Percentiles rank a stretch among this genome's conserved stretches.
Conservation (phyloP, 2,888 invertebrate genomes). For the Cenopis cana region DNA sequence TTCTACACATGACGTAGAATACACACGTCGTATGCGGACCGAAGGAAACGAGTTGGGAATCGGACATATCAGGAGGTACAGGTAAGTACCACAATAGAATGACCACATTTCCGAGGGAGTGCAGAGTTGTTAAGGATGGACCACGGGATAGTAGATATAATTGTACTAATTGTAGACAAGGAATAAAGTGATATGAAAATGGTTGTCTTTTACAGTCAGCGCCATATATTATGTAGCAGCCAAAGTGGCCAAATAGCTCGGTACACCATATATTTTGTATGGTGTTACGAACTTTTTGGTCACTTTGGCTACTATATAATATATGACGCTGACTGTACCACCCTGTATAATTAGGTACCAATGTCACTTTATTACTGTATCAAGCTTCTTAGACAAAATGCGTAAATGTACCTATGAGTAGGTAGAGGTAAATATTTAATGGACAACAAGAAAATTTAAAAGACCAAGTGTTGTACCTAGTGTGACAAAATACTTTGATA, state of each 20-base stretch:
- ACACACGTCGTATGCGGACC: too few species aligned
- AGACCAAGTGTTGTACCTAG: slow-evolving; percentile 15
- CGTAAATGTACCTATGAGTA: slow-evolving; percentile 1
- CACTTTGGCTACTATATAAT: too few species aligned
- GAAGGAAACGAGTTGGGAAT: too few species aligned
- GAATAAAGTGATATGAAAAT: slow-evolving; percentile 14
- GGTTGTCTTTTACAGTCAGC: background rate
- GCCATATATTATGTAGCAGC: too few species aligned
- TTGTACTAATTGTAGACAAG: background rate
- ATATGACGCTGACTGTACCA: too few species aligned
- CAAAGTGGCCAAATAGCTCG: too few species aligned
- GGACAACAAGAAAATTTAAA: slow-evolving; percentile 22
- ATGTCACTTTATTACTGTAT: slow-evolving; percentile 16
- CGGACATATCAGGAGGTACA: slow-evolving; percentile 1
- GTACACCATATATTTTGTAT: too few species aligned
- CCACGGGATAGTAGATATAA: background rate
- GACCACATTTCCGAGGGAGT: background rate
- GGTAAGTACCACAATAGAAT: background rate
- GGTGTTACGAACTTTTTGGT: too few species aligned
- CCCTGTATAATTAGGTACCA: background rate
- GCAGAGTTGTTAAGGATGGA: slow-evolving; percentile 3
- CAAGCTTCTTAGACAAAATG: slow-evolving; percentile 11
- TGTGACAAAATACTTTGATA: slow-evolving; percentile 8
- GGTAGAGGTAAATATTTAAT: background rate
- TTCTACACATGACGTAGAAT: background rate